phyloP scores from a whole-genome alignment of 2,113 vertebrate genomes.

The Erpornis zantholeuca region DNA sequence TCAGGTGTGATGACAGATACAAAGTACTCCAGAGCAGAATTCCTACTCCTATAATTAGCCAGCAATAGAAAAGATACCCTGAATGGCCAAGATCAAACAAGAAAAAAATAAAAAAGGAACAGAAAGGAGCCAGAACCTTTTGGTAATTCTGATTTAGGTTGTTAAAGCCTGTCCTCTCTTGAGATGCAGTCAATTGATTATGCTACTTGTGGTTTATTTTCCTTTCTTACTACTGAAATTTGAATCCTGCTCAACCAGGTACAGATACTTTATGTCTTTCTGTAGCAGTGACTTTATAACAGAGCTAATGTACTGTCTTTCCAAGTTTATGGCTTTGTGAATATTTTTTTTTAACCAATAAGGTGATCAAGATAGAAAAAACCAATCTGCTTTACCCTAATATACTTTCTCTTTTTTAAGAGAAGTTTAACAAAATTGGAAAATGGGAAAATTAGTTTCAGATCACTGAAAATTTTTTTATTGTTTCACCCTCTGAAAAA shows the following conservation, averaged over 20 bases:
- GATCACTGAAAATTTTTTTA: background rate
- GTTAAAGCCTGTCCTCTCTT: background rate
- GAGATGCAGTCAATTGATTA: background rate
- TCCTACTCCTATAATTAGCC: constrained; percentile 20
- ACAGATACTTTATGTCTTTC: background rate
- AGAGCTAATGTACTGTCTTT: background rate
- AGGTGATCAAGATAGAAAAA: background rate
- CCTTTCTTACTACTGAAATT: background rate
- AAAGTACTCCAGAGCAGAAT: constrained; percentile 31
- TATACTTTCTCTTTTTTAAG: background rate
- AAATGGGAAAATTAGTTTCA: background rate
- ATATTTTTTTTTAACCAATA: background rate
- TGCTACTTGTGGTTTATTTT: background rate
- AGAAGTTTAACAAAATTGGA: background rate
- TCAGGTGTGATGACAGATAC: constrained; percentile 47
- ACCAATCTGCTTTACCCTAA: background rate
- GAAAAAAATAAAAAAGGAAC: background rate
- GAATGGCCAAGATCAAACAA: constrained; percentile 21
- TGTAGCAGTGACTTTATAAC: background rate
- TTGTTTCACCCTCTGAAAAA: background rate
- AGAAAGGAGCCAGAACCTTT: background rate
- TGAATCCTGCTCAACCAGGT: background rate
- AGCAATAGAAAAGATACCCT: constrained; percentile 14
- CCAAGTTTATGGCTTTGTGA: background rate
- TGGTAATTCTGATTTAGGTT: background rate